These are phyloP conservation scores for Liodrosophila aerea DNA, from an alignment of 2,888 invertebrate genomes.

Conservation along the genomic window DNA sequence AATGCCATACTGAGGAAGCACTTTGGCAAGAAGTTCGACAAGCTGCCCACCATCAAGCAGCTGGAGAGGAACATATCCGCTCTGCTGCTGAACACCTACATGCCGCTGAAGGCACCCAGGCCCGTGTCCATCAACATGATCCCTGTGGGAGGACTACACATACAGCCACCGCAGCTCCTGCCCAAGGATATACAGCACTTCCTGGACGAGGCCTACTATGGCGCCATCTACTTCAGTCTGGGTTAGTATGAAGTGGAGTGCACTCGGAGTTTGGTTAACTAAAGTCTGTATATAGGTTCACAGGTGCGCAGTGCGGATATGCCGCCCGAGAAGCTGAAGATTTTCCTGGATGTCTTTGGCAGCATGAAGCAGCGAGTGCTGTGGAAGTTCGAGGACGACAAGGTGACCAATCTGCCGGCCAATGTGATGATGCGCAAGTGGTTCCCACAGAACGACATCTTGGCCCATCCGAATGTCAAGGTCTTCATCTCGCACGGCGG, in stretches of 20 bases:
- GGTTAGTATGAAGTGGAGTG: conserved; percentile 44
- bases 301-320: conserved; percentile 80
- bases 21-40: conserved; percentile 56
- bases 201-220: conserved; percentile 74
- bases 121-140: conserved; percentile 82
- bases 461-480: conserved; percentile 81
- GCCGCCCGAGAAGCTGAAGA: conserved; percentile 76
- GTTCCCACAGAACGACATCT: conserved; percentile 83
- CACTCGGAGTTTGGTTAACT: no score
- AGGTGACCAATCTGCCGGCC: conserved; percentile 73
- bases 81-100: conserved; percentile 83
- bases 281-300: conserved; percentile 70
- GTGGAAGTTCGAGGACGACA: conserved; percentile 83
- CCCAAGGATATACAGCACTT: conserved; percentile 77
- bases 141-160: conserved; percentile 84
- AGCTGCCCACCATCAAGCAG: conserved; percentile 80
- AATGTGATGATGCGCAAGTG: conserved; percentile 83
- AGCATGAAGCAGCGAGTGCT: conserved; percentile 81
- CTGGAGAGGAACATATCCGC: conserved; percentile 82
- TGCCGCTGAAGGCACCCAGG: conserved; percentile 80
- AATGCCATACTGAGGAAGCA: conserved; percentile 69
- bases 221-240: conserved; percentile 80
- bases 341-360: conserved; percentile 80
- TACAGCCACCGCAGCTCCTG: conserved; percentile 74
- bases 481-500: conserved; percentile 82